Evolutionary conservation across 2,797 vertebrate genomes (phyloP), one percentile per base, ranked within the genome.

Genomic region (Coendou prehensilis): DNA sequence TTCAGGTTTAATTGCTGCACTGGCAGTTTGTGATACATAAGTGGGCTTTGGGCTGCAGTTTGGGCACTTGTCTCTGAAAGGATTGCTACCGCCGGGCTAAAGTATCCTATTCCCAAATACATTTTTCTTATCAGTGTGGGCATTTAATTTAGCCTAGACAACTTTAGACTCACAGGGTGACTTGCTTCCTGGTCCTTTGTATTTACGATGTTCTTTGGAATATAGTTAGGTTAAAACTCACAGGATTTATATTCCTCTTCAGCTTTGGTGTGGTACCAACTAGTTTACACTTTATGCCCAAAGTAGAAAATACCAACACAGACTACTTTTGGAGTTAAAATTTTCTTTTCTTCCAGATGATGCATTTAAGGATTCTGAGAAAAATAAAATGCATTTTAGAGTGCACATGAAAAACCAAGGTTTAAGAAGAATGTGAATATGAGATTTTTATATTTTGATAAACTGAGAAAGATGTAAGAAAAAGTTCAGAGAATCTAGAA

Each of bases 401-500:
- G 57, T 59, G 73, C 5, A 91, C 0, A 5, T 7, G 67, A 64
- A 91, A 95, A 94, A 91, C 17, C 56, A 90, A 67, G 41, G 90
- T 54, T 80, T 52, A 63, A 93, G 83, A 87, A 93, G 79, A 92
- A 75, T 41, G 63, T 67, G n/a, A 87, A 33, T 47, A 54, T 56
- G 28, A 15, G 71, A 84, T 61, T 95, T 82, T 87, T 79, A 33
- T 93, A 59, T 79, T 96, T 81, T 59, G 63, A 76, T 87, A 76
- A 87, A n/a, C 71, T 69, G 18, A 80, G 80, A 69, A 91, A 90
- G n/a, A 33, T 9, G 6, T 59, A 91, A 82, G 63, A 90, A 63
- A 82, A 92, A 92, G 14, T 83, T 76, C 87, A 92, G 67, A 93
- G 89, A 81, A 59, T 75, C 52, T 85, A 88, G 30, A 80, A 91